These are phyloP conservation scores for Hippoglossus stenolepis DNA, from an alignment of 2,113 vertebrate species.

Conservation along the genomic window DNA sequence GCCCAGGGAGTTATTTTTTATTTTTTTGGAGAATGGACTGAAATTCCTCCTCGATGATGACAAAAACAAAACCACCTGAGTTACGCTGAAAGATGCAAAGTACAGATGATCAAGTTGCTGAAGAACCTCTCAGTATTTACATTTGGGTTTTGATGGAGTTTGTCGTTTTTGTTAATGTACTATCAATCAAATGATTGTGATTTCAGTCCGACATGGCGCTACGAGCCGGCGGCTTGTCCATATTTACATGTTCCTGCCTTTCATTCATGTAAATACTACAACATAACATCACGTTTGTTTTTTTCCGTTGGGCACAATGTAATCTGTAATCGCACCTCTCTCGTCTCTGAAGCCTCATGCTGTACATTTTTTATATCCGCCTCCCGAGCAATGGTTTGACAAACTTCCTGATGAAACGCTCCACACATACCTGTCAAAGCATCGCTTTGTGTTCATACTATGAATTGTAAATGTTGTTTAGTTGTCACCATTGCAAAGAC, in stretches of 20 bases:
- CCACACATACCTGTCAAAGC: constrained; percentile 64
- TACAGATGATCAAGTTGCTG: constrained; percentile 12
- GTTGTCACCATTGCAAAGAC: constrained; percentile 88
- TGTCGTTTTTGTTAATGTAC: not conserved
- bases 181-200: constrained; percentile 31
- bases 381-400: constrained; percentile 58
- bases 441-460: constrained; percentile 89
- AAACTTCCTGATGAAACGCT: constrained; percentile 55
- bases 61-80: constrained; percentile 18
- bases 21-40: not conserved
- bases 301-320: constrained; percentile 53
- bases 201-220: constrained; percentile 16
- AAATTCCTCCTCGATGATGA: constrained; percentile 18
- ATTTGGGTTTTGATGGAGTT: constrained; percentile 1
- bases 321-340: constrained; percentile 53
- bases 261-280: constrained; percentile 24
- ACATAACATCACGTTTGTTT: constrained; percentile 31
- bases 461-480: constrained; percentile 96
- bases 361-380: constrained; percentile 70
- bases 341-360: constrained; percentile 61
- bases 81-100: constrained; percentile 8
- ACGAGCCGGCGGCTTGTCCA: constrained; percentile 35
- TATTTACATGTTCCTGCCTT: constrained; percentile 45
- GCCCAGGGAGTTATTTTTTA: no score
- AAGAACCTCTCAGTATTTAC: constrained; percentile 36